Evolutionary conservation across 2,113 vertebrate species (phyloP), one percentile per base, ranked within the genome.

Genomic region (Tenebrosternarchus preto): DNA sequence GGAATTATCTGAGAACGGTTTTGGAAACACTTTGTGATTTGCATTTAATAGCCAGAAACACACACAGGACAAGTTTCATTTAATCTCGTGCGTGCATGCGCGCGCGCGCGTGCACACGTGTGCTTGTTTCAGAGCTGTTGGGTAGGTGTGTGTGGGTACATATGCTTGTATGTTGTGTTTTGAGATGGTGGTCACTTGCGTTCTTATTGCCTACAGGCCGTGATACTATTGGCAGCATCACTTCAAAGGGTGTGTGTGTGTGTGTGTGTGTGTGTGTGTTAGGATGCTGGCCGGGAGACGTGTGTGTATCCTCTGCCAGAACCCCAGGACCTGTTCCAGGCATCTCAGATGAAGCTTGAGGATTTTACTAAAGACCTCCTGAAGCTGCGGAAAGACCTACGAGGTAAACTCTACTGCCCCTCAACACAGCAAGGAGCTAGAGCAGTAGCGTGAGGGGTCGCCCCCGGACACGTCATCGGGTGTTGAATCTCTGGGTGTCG

Each of bases 291-390:
- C 56, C 95, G 92, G 81, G 97, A 99, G 67, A 95, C 95, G 0
- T 96, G 94, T 81, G 87, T 95, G 63, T 99, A 94, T 86, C 97
- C 97, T 33, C 91, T 99, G 61, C 96, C 98, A 0, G 97, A 99
- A 72, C 98, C 97, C 0, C 97, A 98, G n/a, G 97, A 99, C 85
- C 93, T 99, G 43, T 99, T 99, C 85, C 98, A 97, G 88, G 94
- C 93, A 11, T 97, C 98, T 0, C 98, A 99, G 80, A 93, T 99
- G 93, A 99, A 98, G 85, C 98, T 99, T 91, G 98, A 99, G 83
- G 98, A 99, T 80, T 98, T 98, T 89, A 95, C 95, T 39, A 99
- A 98, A 90, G 98, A 99, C 78, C 92, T 99, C 16, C 88, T 91
- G 27, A 95, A 96, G 89, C 92, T 97, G 27, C 94, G 93, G 81